Evolutionary conservation across 2,797 vertebrate genomes (phyloP).

Genomic region (Chromobotia macracanthus): DNA sequence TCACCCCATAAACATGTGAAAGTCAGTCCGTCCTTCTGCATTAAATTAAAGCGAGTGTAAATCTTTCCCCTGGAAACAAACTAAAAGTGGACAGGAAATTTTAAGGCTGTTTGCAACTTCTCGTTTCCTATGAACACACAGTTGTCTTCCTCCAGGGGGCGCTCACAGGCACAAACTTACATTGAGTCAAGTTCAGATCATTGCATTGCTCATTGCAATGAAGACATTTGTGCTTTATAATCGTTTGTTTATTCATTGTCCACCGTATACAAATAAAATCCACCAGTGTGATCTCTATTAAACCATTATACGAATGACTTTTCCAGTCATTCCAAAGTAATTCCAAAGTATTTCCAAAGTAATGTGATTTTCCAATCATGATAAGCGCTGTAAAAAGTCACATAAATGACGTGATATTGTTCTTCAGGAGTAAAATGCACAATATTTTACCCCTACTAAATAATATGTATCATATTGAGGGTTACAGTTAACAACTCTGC

Average conservation of each 20-base stretch:
- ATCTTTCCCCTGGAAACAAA: slow-evolving; percentile 36
- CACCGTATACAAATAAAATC: no score
- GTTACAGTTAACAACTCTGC: no score
- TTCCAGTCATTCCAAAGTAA: no score
- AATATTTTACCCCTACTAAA: no score
- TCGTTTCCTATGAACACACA: not conserved
- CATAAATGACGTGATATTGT: slow-evolving; percentile 7
- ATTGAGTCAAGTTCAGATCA: no score
- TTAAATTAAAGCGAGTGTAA: slow-evolving; percentile 25
- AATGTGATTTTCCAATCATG: not conserved
- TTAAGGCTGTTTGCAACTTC: not conserved
- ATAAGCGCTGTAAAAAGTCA: not conserved
- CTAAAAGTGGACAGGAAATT: not conserved
- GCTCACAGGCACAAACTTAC: not conserved
- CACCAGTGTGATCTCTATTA: no score
- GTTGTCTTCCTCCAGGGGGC: slow-evolving; percentile 22
- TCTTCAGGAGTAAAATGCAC: no score
- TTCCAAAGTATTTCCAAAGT: not conserved
- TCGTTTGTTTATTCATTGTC: no score
- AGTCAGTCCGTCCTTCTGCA: not conserved
- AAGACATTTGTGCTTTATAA: no score
- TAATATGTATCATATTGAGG: no score
- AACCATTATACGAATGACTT: no score
- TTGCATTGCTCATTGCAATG: no score
- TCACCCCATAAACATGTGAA: slow-evolving; percentile 15